Conservation (phyloP, 2,888 invertebrate genomes). For the Seladonia tumulorum region DNA sequence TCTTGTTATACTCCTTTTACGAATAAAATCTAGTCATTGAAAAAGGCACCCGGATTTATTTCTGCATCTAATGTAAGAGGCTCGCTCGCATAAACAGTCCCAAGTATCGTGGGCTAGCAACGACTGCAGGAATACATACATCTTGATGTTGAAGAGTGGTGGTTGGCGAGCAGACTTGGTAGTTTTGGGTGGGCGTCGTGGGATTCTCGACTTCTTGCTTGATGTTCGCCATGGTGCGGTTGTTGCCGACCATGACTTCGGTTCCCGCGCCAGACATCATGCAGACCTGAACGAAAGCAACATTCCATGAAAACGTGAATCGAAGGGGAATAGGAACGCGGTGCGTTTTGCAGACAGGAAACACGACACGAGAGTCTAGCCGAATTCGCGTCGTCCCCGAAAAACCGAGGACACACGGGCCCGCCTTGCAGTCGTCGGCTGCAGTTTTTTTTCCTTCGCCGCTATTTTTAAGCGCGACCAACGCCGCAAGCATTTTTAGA, state of each 20-base stretch:
- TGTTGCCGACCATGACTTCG: slow-evolving; percentile 81
- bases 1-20: too few relatives aligned
- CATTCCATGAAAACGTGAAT: background rate
- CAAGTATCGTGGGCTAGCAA: background rate
- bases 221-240: slow-evolving; percentile 84
- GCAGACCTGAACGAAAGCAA: slow-evolving; percentile 86
- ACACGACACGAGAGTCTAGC: background rate
- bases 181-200: slow-evolving; percentile 81
- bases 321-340: background rate
- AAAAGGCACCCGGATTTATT: background rate
- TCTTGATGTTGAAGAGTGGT: slow-evolving; percentile 84
- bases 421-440: slow-evolving; percentile 69
- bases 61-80: background rate
- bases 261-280: slow-evolving; percentile 87
- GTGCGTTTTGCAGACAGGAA: background rate
- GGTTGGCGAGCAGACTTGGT: slow-evolving; percentile 83
- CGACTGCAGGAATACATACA: slow-evolving; percentile 72
- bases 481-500: slow-evolving; percentile 81
- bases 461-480: slow-evolving; percentile 81
- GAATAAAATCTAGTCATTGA: too few relatives aligned
- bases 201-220: slow-evolving; percentile 87
- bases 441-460: slow-evolving; percentile 76
- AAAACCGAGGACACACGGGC: slow-evolving; percentile 30
- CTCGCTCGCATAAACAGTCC: background rate
- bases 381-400: slow-evolving; percentile 18